phyloP scores from a whole-genome alignment of 2,888 invertebrate genomes.

The Parthenolecanium corni region DNA sequence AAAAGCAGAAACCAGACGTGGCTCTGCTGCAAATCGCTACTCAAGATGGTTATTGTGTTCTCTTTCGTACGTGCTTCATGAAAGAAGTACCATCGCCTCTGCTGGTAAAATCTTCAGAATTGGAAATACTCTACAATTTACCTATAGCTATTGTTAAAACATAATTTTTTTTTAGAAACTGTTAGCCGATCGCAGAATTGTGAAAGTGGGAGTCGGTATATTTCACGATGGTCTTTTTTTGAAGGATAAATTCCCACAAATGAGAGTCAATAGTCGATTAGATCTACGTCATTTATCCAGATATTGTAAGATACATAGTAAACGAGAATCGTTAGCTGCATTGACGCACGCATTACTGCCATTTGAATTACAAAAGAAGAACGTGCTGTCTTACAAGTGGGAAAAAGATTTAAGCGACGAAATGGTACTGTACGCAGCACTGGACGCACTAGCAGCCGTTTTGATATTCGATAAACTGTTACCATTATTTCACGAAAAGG shows the following conservation, averaged over 20 bases:
- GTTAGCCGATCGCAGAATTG: constrained; percentile 2
- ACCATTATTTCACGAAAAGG: constrained; percentile 22
- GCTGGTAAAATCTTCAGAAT: neutral
- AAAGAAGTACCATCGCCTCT: constrained; percentile 6
- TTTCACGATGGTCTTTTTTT: constrained; percentile 6
- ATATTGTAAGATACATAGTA: constrained; percentile 16
- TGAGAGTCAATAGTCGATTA: neutral
- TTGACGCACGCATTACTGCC: constrained; percentile 12
- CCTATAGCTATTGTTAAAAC: neutral
- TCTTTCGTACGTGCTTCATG: constrained; percentile 18
- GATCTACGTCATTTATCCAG: constrained; percentile 17
- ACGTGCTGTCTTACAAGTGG: constrained; percentile 9
- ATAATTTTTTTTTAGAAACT: constrained; percentile 2
- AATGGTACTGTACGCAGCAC: constrained; percentile 10
- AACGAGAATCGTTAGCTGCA: constrained; percentile 8
- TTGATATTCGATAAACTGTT: constrained; percentile 20
- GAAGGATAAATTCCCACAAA: constrained; percentile 4
- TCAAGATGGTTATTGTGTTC: constrained; percentile 10
- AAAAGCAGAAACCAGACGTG: constrained; percentile 20
- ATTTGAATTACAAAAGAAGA: constrained; percentile 14
- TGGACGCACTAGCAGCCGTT: constrained; percentile 13
- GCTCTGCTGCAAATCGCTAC: constrained; percentile 17
- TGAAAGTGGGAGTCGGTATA: constrained; percentile 24
- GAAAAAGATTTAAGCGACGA: constrained; percentile 10
- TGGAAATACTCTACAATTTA: neutral